A percentile compares a stretch with the other conserved stretches of the same genome.
Conservation (phyloP, 2,113 vertebrate genomes). For the Hymenochirus boettgeri region DNA sequence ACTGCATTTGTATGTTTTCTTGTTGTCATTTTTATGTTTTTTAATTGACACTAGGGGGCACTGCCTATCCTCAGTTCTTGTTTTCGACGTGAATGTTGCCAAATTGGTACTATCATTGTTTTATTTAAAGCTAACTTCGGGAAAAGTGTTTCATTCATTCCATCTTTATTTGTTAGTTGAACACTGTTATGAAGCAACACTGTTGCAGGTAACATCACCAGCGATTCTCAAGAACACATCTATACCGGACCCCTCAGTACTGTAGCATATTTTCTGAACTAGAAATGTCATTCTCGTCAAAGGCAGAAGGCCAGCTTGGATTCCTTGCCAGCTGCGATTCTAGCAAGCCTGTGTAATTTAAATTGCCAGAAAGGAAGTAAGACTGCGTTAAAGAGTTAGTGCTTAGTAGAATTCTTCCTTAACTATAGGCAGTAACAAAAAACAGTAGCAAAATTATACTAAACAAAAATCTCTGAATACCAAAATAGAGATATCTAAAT, state of each 20-base stretch:
- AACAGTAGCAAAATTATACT: constrained; percentile 13
- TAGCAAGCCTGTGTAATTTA: constrained; percentile 53
- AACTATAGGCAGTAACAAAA: constrained; percentile 54
- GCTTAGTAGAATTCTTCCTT: constrained; percentile 53
- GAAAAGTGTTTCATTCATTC: constrained; percentile 48
- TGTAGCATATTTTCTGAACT: constrained; percentile 43
- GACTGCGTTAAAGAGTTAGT: constrained; percentile 46
- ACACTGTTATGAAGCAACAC: constrained; percentile 45
- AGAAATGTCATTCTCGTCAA: constrained; percentile 65
- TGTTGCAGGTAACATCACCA: constrained; percentile 57
- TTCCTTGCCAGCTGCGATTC: constrained; percentile 65
- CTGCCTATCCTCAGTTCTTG: constrained; percentile 86
- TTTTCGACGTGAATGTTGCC: constrained; percentile 57
- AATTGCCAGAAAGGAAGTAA: constrained; percentile 49
- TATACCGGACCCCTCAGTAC: constrained; percentile 49
- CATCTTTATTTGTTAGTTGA: constrained; percentile 52
- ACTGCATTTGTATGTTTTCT: no score
- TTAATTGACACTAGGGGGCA: constrained; percentile 93
- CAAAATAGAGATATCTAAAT: neutral
- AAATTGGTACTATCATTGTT: constrained; percentile 72
- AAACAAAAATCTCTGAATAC: neutral
- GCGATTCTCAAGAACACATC: constrained; percentile 55
- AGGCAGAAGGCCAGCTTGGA: constrained; percentile 65
- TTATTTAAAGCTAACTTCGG: constrained; percentile 57
- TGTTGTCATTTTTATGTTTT: neutral